A percentile compares a stretch with the other conserved stretches of the same genome.
phyloP scores from a whole-genome alignment of 2,888 invertebrate genomes.

The Xestia rhomboidea region DNA sequence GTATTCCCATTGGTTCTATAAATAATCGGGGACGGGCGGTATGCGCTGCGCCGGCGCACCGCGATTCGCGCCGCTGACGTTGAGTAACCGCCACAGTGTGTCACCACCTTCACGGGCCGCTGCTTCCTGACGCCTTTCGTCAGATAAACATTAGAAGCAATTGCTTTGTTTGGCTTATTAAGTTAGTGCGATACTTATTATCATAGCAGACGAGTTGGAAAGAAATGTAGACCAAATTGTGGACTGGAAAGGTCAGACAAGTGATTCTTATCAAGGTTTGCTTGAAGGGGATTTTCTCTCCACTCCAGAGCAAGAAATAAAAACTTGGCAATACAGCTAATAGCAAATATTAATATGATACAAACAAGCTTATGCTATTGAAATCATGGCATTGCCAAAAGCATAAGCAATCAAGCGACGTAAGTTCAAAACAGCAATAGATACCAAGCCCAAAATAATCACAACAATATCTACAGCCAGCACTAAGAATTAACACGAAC shows the following conservation, averaged over 20 bases:
- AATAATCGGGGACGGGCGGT: slow-evolving; percentile 62
- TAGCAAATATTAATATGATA: background rate
- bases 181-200: slow-evolving; percentile 52
- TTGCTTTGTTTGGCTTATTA: slow-evolving; percentile 66
- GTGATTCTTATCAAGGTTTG: background rate
- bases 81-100: slow-evolving; percentile 77
- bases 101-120: slow-evolving; percentile 81
- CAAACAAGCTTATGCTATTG: background rate
- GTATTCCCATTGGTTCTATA: slow-evolving; percentile 62
- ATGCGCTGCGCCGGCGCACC: slow-evolving; percentile 63
- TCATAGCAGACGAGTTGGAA: slow-evolving; percentile 5
- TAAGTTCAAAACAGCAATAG: background rate
- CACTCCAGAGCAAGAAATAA: background rate
- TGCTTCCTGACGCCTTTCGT: slow-evolving; percentile 68
- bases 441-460: slow-evolving; percentile 22
- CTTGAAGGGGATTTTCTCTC: background rate
- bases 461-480: slow-evolving; percentile 7
- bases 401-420: background rate
- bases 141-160: slow-evolving; percentile 66
- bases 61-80: slow-evolving; percentile 68
- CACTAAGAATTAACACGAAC: slow-evolving; percentile 24
- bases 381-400: background rate
- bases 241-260: background rate
- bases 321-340: background rate
- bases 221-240: slow-evolving; percentile 1